phyloP scores from a whole-genome alignment of 1,140 invertebrate species.

The Aphis gossypii region DNA sequence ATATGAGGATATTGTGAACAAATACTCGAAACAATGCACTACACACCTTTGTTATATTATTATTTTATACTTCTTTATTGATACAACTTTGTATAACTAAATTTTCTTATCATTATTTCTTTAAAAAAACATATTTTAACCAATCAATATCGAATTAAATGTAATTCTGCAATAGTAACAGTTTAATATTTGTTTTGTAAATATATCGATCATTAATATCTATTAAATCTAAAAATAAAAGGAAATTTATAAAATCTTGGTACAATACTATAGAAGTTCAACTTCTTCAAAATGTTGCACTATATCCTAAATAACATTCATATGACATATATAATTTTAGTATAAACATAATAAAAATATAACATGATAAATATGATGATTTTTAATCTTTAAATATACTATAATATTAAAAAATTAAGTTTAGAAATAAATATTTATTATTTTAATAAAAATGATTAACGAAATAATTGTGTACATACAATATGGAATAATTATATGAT shows the following conservation, averaged over 20 bases:
- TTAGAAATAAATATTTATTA: too few relatives aligned
- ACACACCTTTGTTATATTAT: not conserved
- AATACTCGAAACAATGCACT: not conserved
- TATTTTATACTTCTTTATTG: not conserved
- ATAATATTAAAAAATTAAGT: too few relatives aligned
- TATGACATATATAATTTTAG: too few relatives aligned
- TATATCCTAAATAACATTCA: too few relatives aligned
- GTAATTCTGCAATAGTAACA: not conserved
- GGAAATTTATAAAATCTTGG: not conserved
- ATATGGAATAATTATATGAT: too few relatives aligned
- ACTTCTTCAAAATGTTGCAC: not conserved
- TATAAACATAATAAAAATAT: too few relatives aligned
- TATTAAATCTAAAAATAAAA: not conserved
- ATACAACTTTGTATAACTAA: not conserved
- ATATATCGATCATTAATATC: not conserved
- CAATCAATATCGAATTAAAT: not conserved
- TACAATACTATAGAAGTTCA: not conserved
- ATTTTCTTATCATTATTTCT: not conserved
- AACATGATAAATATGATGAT: not conserved
- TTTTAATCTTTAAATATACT: not conserved
- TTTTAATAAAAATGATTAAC: not conserved
- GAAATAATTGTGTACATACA: not conserved
- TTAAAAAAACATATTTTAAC: not conserved
- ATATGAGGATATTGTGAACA: not conserved
- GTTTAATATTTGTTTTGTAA: not conserved